These are phyloP conservation scores for Centropus bengalensis DNA, from an alignment of 2,113 vertebrate species.

Conservation along the genomic window DNA sequence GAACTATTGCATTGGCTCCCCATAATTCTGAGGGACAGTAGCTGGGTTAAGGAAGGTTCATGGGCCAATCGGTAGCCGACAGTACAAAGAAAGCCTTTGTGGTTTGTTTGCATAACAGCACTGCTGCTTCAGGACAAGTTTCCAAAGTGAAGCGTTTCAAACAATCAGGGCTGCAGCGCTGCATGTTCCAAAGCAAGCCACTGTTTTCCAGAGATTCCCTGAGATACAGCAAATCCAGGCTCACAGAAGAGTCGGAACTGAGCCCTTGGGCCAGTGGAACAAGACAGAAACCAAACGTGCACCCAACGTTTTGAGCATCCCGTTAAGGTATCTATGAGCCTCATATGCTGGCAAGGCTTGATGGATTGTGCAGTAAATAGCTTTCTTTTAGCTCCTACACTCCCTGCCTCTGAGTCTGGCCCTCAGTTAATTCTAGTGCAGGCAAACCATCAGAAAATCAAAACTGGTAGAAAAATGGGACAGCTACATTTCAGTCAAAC, in stretches of 20 bases:
- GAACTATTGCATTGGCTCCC: not conserved
- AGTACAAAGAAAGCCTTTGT: not conserved
- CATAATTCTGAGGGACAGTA: not conserved
- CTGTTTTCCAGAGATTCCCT: not conserved
- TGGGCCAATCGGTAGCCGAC: not conserved
- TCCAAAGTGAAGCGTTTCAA: not conserved
- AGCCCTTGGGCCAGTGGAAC: not conserved
- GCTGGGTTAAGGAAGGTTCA: not conserved
- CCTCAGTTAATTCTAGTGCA: not conserved
- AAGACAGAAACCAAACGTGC: not conserved
- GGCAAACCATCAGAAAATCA: not conserved
- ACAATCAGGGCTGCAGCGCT: not conserved
- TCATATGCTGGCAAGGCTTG: not conserved
- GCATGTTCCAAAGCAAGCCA: not conserved
- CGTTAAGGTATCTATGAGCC: not conserved
- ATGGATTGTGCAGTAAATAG: not conserved
- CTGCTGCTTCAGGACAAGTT: not conserved
- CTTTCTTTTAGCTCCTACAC: not conserved
- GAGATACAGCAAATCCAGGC: not conserved
- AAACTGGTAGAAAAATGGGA: not conserved
- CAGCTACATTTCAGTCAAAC: not conserved
- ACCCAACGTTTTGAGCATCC: not conserved
- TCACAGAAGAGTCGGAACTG: not conserved
- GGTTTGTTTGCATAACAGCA: not conserved
- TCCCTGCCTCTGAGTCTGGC: not conserved